These are phyloP conservation scores for Caenorhabditis sp. DNA, from an alignment of 2,888 invertebrate species.

Conservation along the genomic window DNA sequence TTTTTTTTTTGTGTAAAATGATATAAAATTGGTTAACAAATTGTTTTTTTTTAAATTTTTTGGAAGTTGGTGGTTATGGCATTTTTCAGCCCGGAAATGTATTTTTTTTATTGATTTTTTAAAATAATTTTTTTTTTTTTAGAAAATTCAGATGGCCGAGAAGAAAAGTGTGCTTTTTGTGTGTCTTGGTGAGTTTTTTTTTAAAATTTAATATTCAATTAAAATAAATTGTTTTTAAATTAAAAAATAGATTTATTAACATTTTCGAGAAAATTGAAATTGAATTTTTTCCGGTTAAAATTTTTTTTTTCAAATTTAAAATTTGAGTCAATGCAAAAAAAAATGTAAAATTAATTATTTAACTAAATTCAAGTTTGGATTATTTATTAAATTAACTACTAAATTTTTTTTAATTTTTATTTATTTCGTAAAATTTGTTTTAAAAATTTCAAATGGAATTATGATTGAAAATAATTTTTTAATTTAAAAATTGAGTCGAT, in stretches of 20 bases:
- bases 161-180: constrained; percentile 83
- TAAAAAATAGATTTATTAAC: neutral
- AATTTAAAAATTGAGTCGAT: no score
- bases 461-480: no score
- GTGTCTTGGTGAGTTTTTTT: constrained; percentile 78
- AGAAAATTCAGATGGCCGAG: constrained; percentile 28
- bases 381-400: no score
- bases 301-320: neutral
- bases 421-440: no score
- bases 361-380: no score
- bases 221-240: neutral
- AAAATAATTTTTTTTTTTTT: no score
- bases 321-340: no score
- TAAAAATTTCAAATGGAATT: no score
- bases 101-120: constrained; percentile 9
- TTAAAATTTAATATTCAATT: neutral
- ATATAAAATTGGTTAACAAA: neutral
- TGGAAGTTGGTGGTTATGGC: constrained; percentile 12
- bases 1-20: constrained; percentile 15
- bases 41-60: constrained; percentile 18
- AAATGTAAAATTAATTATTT: no score
- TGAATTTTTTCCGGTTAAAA: no score
- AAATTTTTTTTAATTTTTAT: no score
- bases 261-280: neutral
- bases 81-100: neutral